Conservation (phyloP, 2,113 vertebrate genomes). For the Phaethon lepturus region DNA sequence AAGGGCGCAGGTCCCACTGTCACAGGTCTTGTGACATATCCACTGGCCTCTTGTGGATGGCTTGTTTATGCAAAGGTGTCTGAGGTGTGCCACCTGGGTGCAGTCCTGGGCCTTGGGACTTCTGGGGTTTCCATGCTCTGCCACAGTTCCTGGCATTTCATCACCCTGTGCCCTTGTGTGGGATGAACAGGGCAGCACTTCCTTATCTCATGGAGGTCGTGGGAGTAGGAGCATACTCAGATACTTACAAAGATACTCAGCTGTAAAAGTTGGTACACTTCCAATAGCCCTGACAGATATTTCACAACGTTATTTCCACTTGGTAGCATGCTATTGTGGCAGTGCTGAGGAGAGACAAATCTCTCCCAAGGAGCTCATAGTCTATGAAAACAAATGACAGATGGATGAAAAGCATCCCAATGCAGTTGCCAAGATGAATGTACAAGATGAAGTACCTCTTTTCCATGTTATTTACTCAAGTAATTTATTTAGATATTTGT, state of each 20-base stretch:
- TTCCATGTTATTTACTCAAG: not conserved
- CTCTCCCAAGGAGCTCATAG: not conserved
- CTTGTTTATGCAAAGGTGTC: not conserved
- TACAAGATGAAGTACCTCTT: not conserved
- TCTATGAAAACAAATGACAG: not conserved
- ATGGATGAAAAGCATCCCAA: not conserved
- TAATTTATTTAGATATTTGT: not conserved
- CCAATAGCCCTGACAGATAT: not conserved
- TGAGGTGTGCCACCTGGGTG: not conserved
- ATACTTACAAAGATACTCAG: not conserved
- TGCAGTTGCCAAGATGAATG: not conserved
- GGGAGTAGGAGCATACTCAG: not conserved
- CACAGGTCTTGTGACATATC: not conserved
- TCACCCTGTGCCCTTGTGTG: fast-evolving
- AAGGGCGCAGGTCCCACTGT: not conserved
- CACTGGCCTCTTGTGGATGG: not conserved
- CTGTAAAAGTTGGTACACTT: not conserved
- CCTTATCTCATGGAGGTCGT: not conserved
- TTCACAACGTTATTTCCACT: not conserved
- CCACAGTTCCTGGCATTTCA: not conserved
- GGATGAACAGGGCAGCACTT: not conserved
- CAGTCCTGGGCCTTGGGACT: not conserved
- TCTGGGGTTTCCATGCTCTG: not conserved
- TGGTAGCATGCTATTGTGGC: not conserved
- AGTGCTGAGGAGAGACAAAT: not conserved